Percentiles rank a stretch among this genome's conserved stretches.
Conservation (phyloP, 2,888 invertebrate species). For the Tortricodes alternella region DNA sequence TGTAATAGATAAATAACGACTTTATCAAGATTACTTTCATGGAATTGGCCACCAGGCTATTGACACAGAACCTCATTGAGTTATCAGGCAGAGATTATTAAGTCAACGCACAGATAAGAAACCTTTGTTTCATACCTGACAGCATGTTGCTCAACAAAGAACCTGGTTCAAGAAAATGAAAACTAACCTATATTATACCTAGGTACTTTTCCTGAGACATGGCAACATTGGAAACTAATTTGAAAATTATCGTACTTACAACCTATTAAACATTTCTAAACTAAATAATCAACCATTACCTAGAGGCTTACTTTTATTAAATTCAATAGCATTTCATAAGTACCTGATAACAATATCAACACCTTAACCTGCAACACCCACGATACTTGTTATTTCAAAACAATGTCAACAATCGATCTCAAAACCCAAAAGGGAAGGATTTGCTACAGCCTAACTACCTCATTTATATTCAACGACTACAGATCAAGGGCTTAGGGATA, state of each 20-base stretch:
- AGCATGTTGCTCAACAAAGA: constrained; percentile 11
- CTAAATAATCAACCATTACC: neutral
- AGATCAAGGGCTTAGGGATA: constrained; percentile 3
- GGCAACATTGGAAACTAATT: no score
- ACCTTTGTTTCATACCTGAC: constrained; percentile 28
- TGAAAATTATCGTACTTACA: no score
- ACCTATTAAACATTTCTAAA: neutral
- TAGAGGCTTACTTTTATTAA: neutral
- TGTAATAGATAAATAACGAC: constrained; percentile 7
- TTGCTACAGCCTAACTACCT: constrained; percentile 12
- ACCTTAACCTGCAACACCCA: constrained; percentile 25
- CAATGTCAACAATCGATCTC: constrained; percentile 14
- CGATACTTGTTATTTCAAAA: constrained; percentile 25
- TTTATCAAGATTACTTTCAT: constrained; percentile 40
- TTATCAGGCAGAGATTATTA: constrained; percentile 42
- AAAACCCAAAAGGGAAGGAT: constrained; percentile 25
- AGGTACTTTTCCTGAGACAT: no score
- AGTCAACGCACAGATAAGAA: constrained; percentile 28
- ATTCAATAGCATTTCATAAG: neutral
- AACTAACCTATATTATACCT: no score
- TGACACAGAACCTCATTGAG: constrained; percentile 42
- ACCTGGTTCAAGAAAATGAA: neutral
- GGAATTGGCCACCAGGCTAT: constrained; percentile 48
- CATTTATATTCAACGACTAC: constrained; percentile 18
- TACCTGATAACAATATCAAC: constrained; percentile 19